Conservation (phyloP, 35 echinoderm and acorn worm genomes). For the Eucidaris tribuloides region DNA sequence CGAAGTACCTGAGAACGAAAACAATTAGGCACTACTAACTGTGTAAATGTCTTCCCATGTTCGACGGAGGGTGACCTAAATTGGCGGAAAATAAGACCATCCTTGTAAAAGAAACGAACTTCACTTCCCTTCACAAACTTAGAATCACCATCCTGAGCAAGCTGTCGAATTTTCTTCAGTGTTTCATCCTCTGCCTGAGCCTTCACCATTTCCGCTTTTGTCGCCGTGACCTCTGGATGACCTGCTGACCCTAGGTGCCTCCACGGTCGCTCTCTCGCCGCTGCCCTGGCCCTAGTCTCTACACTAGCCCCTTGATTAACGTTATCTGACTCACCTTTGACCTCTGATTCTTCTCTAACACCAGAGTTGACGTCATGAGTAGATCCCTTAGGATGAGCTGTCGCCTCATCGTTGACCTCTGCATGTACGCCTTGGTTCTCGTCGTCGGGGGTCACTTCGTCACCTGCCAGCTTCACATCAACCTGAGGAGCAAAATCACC, state of each 20-base stretch:
- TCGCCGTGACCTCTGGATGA: neutral
- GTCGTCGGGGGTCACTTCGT: too few relatives aligned
- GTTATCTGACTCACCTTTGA: too few relatives aligned
- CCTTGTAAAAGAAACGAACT: neutral
- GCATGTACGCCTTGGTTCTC: too few relatives aligned
- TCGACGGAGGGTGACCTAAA: conserved; percentile 21
- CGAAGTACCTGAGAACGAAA: conserved; percentile 40
- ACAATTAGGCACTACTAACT: conserved; percentile 45
- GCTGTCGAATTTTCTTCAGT: neutral
- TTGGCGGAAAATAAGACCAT: conserved; percentile 12
- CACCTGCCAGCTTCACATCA: too few relatives aligned
- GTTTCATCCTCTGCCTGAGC: conserved; percentile 14
- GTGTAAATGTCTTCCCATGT: conserved; percentile 23
- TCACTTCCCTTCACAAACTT: neutral
- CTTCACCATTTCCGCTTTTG: neutral
- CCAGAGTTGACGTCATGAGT: too few relatives aligned
- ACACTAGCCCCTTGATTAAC: conserved; percentile 26
- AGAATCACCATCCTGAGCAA: neutral
- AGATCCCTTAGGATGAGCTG: too few relatives aligned
- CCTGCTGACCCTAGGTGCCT: neutral
- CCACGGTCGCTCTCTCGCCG: neutral
- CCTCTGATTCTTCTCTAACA: too few relatives aligned
- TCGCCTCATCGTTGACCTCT: too few relatives aligned
- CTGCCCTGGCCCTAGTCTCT: neutral
- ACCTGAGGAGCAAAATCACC: too few relatives aligned